A percentile compares a stretch with the other conserved stretches of the same genome.
Evolutionary conservation across 2,797 vertebrate genomes (phyloP).

Genomic region (Dipus sagitta): DNA sequence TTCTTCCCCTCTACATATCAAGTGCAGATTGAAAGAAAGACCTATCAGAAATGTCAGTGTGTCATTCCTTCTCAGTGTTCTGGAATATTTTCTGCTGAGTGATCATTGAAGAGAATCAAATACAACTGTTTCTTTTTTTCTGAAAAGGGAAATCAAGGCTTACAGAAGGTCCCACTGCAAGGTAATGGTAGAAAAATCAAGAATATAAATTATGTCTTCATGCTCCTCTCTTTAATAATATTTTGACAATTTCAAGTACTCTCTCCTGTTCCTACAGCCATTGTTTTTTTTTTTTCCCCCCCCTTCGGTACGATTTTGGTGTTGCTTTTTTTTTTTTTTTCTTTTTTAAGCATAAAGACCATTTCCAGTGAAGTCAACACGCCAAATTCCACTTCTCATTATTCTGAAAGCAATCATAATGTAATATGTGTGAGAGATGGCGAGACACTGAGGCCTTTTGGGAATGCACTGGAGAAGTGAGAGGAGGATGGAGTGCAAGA

Average conservation of each 20-base stretch:
- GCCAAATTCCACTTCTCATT: constrained; percentile 26
- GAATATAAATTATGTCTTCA: background rate
- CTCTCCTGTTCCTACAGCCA: background rate
- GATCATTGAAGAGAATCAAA: constrained; percentile 5
- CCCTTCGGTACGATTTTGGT: background rate
- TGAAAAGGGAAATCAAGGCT: background rate
- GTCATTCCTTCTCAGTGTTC: background rate
- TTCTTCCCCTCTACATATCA: background rate
- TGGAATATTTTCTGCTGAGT: background rate
- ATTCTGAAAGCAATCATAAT: background rate
- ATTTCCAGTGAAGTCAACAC: constrained; percentile 13
- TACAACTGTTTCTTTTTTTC: background rate
- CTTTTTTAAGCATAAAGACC: constrained; percentile 11
- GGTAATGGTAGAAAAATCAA: constrained; percentile 13
- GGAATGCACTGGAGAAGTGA: background rate
- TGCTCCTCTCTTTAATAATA: background rate
- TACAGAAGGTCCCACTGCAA: background rate
- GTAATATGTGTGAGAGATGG: background rate
- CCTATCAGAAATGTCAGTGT: background rate
- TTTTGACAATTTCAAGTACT: background rate
- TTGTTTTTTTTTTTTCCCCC: background rate
- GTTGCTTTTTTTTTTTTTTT: background rate
- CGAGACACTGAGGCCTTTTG: background rate
- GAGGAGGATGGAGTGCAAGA: background rate
- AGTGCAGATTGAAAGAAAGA: background rate